Evolutionary conservation across 2,797 vertebrate species (phyloP).

Genomic region (Danio aesculapii): DNA sequence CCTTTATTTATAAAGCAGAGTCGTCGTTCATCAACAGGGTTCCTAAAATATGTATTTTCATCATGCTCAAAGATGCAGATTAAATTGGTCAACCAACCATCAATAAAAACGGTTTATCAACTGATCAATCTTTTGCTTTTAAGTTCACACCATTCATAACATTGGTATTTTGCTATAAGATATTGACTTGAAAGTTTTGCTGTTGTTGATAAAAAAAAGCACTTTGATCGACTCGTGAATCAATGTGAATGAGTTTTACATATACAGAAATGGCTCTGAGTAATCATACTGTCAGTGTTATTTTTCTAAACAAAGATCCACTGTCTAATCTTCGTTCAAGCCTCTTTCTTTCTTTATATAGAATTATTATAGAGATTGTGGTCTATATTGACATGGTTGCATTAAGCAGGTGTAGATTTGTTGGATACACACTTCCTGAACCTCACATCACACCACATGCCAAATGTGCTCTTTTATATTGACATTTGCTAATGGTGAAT

Average conservation of each 20-base stretch:
- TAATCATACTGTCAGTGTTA: not conserved
- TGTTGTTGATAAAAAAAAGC: not conserved
- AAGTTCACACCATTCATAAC: not conserved
- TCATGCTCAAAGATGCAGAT: constrained; percentile 30
- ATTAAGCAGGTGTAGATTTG: too few relatives aligned
- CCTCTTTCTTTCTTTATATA: not conserved
- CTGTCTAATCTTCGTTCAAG: not conserved
- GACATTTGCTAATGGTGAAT: too few relatives aligned
- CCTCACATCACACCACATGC: too few relatives aligned
- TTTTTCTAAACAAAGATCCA: not conserved
- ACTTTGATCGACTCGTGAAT: not conserved
- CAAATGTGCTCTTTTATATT: too few relatives aligned
- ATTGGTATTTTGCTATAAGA: not conserved
- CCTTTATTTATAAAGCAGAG: constrained; percentile 59
- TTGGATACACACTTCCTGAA: too few relatives aligned
- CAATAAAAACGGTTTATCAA: constrained; percentile 18
- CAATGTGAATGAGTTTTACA: constrained; percentile 14
- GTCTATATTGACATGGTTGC: too few relatives aligned
- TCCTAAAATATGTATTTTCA: constrained; percentile 18
- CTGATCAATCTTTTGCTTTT: not conserved
- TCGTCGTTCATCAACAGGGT: constrained; percentile 18
- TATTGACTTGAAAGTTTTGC: not conserved
- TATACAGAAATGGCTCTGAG: not conserved
- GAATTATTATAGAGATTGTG: too few relatives aligned
- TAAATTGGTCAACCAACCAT: not conserved